Conservation (phyloP, 2,113 vertebrate species). For the Rhipidura dahli region DNA sequence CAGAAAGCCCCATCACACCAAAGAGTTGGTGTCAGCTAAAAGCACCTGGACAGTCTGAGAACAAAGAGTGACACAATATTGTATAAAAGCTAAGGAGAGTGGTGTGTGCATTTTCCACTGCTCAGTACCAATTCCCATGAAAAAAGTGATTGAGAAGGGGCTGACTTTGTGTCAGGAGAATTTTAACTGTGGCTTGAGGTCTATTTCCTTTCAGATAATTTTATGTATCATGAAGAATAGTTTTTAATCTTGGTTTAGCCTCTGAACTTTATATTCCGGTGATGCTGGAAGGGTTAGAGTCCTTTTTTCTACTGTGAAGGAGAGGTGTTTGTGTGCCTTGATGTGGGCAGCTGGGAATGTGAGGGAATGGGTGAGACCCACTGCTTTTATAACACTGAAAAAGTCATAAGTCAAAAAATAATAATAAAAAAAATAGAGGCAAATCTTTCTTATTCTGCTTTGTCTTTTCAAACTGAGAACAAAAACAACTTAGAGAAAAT, state of each 20-base stretch:
- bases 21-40: not conserved
- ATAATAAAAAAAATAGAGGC: not conserved
- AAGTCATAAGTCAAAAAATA: not conserved
- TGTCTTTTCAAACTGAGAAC: not conserved
- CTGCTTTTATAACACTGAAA: not conserved
- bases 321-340: not conserved
- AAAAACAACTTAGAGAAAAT: not conserved
- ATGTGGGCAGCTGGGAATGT: not conserved
- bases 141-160: not conserved
- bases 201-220: not conserved
- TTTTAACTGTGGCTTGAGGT: not conserved
- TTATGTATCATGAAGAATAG: not conserved
- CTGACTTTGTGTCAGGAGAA: not conserved
- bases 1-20: not conserved
- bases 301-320: not conserved
- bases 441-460: not conserved
- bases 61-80: not conserved
- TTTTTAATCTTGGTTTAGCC: not conserved
- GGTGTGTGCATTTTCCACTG: not conserved
- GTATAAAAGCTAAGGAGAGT: not conserved
- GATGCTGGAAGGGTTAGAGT: not conserved
- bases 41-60: not conserved
- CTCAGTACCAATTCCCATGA: not conserved
- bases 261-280: not conserved
- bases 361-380: not conserved